These are phyloP conservation scores for Crotalus viridis DNA, from an alignment of 2,113 vertebrate genomes.

Conservation along the genomic window DNA sequence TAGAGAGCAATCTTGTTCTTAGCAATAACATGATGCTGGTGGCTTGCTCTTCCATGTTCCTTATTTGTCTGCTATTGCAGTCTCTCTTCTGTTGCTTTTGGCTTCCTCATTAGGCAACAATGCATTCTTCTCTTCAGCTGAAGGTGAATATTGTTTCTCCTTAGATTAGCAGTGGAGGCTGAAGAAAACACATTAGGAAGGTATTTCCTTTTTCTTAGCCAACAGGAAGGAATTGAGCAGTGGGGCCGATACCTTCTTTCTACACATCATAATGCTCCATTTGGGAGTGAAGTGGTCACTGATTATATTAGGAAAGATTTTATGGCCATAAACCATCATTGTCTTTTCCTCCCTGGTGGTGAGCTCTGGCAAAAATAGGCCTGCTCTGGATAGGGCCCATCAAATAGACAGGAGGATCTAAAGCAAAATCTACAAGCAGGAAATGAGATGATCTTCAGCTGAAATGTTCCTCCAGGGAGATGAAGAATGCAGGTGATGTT, in stretches of 20 bases:
- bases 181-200: constrained; percentile 71
- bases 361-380: neutral
- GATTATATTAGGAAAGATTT: constrained; percentile 19
- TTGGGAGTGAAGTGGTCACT: constrained; percentile 65
- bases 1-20: neutral
- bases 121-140: constrained; percentile 66
- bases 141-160: constrained; percentile 65
- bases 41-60: constrained; percentile 48
- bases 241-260: constrained; percentile 62
- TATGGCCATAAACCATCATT: neutral
- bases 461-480: neutral
- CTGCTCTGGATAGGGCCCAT: neutral
- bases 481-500: neutral
- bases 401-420: neutral
- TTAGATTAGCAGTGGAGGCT: constrained; percentile 72
- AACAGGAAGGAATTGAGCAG: constrained; percentile 67
- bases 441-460: neutral
- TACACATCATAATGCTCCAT: constrained; percentile 67
- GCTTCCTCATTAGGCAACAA: constrained; percentile 67
- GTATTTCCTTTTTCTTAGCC: constrained; percentile 73
- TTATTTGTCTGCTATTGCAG: constrained; percentile 46
- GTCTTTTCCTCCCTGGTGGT: neutral
- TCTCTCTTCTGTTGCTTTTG: constrained; percentile 73
- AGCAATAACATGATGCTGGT: neutral
- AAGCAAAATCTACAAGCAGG: neutral